Evolutionary conservation across 2,888 invertebrate genomes (phyloP).

Genomic region (Leucozona laternaria): DNA sequence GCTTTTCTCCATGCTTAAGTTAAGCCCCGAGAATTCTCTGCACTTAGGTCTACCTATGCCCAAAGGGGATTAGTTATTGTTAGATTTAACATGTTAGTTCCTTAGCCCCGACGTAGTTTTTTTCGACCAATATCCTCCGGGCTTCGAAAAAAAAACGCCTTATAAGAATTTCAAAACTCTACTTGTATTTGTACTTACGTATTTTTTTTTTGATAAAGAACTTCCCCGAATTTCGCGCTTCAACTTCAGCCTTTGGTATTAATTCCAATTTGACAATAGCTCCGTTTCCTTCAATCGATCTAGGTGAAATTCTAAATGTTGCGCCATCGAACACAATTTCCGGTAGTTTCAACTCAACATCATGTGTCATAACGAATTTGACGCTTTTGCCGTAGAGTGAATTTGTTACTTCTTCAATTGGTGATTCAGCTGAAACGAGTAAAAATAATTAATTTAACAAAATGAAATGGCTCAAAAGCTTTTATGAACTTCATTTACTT

Average conservation of each 20-base stretch:
- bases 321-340: constrained; percentile 90
- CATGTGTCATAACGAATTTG: constrained; percentile 91
- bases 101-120: too few species aligned
- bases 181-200: constrained; percentile 78
- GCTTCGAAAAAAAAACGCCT: too few species aligned
- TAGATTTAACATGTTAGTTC: too few species aligned
- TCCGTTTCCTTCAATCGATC: constrained; percentile 89
- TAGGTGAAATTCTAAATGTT: constrained; percentile 89
- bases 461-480: too few species aligned
- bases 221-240: constrained; percentile 85
- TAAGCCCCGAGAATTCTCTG: too few species aligned
- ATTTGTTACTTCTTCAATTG: constrained; percentile 90
- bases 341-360: constrained; percentile 89
- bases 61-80: too few species aligned
- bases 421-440: constrained; percentile 84
- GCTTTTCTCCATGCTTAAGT: too few species aligned
- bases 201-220: constrained; percentile 85
- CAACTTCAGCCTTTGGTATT: constrained; percentile 84
- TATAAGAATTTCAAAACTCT: too few species aligned
- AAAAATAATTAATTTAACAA: constrained; percentile 77
- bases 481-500: too few species aligned
- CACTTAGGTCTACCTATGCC: too few species aligned
- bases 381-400: constrained; percentile 89
- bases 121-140: too few species aligned
- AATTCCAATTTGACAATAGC: constrained; percentile 90